Percentiles rank a stretch among this genome's conserved stretches.
Conservation (phyloP, 2,113 vertebrate genomes). For the Chunga burmeisteri region DNA sequence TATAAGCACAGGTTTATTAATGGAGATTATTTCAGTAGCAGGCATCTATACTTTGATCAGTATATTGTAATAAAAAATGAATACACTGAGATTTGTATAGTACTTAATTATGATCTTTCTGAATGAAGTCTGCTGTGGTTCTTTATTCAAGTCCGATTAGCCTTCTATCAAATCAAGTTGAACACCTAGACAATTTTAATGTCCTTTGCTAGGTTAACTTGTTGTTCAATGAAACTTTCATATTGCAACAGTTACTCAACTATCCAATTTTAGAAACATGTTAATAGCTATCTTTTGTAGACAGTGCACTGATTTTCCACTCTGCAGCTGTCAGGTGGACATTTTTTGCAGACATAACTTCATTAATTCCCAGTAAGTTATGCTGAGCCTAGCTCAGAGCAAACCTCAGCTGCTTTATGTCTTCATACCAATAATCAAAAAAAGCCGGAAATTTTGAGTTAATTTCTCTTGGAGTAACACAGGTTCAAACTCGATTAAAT, state of each 20-base stretch:
- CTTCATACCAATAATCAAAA: not conserved
- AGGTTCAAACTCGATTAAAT: not conserved
- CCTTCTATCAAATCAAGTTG: not conserved
- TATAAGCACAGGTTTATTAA: not conserved
- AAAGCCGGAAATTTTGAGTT: not conserved
- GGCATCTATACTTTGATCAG: not conserved
- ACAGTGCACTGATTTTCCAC: not conserved
- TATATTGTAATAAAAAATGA: not conserved
- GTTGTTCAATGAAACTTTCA: not conserved
- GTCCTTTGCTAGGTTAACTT: not conserved
- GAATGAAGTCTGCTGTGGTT: not conserved
- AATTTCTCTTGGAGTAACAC: not conserved
- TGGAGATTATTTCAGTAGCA: not conserved
- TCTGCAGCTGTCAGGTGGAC: not conserved
- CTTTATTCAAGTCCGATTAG: not conserved
- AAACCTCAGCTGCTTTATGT: not conserved
- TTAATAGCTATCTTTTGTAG: not conserved
- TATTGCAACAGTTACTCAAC: not conserved
- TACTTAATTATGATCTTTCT: not conserved
- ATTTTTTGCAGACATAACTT: not conserved
- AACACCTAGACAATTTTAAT: not conserved
- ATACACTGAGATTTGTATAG: not conserved
- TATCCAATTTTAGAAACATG: not conserved
- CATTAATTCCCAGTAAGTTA: not conserved
- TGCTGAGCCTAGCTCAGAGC: not conserved